Conservation (phyloP, 2,888 invertebrate genomes). For the Koerneria pararmatus region DNA sequence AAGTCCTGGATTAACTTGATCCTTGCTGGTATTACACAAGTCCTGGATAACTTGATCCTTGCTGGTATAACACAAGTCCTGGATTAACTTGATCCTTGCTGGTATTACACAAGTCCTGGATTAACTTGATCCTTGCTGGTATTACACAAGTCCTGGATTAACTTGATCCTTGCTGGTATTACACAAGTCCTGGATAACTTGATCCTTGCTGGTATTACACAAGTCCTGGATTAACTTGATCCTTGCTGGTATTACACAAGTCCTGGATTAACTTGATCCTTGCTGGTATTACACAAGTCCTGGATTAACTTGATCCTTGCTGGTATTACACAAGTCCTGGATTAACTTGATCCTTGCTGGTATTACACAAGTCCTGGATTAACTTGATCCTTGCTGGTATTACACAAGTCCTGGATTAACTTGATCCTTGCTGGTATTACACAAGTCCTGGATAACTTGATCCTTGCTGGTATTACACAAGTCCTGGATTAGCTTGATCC, state of each 20-base stretch:
- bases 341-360: slow-evolving; percentile 48
- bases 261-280: slow-evolving; percentile 51
- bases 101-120: slow-evolving; percentile 54
- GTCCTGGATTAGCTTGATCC: slow-evolving; percentile 53
- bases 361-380: slow-evolving; percentile 51
- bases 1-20: slow-evolving; percentile 49
- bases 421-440: slow-evolving; percentile 53
- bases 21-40: slow-evolving; percentile 50
- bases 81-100: slow-evolving; percentile 49
- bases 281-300: slow-evolving; percentile 49
- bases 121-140: slow-evolving; percentile 49
- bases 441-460: slow-evolving; percentile 53
- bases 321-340: slow-evolving; percentile 52
- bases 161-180: slow-evolving; percentile 53
- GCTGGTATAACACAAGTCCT: slow-evolving; percentile 50
- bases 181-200: slow-evolving; percentile 44
- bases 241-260: slow-evolving; percentile 50
- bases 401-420: slow-evolving; percentile 44
- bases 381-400: slow-evolving; percentile 52
- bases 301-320: slow-evolving; percentile 49
- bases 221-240: slow-evolving; percentile 49
- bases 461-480: slow-evolving; percentile 49
- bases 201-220: slow-evolving; percentile 53
- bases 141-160: slow-evolving; percentile 48
- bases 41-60: slow-evolving; percentile 52